phyloP scores from a whole-genome alignment of 2,888 invertebrate genomes.

The Dorcus hopei region DNA sequence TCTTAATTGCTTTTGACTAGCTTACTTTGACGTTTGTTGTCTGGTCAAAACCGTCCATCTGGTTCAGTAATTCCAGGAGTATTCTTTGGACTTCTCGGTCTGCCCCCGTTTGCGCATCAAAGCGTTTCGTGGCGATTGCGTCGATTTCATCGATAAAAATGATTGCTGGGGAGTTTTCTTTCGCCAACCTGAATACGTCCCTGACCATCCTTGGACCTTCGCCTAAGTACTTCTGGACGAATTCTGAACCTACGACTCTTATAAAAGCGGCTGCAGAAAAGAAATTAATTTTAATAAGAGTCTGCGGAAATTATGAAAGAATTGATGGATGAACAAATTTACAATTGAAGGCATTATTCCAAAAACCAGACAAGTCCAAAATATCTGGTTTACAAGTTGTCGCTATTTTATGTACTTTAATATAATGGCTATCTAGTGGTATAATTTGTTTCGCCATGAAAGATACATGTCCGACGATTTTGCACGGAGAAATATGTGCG shows the following conservation, averaged over 20 bases:
- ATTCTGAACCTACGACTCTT: slow-evolving; percentile 98
- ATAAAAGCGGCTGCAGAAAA: slow-evolving; percentile 86
- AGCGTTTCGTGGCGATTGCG: slow-evolving; percentile 97
- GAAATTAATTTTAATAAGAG: slow-evolving; percentile 19
- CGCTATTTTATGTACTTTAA: too few relatives aligned
- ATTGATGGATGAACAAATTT: neutral
- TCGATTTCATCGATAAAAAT: slow-evolving; percentile 99
- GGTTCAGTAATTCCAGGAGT: slow-evolving; percentile 92
- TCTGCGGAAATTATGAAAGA: neutral
- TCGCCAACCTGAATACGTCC: slow-evolving; percentile 97
- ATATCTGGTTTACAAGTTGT: too few relatives aligned
- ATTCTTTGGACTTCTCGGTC: slow-evolving; percentile 99
- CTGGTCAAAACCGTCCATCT: slow-evolving; percentile 99
- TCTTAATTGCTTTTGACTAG: neutral
- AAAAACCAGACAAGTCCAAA: too few relatives aligned
- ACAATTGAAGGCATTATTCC: too few relatives aligned
- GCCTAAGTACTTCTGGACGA: slow-evolving; percentile 98
- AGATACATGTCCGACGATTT: too few relatives aligned
- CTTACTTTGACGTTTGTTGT: slow-evolving; percentile 97
- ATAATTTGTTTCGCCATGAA: too few relatives aligned
- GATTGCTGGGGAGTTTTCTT: slow-evolving; percentile 98
- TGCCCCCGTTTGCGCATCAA: slow-evolving; percentile 98
- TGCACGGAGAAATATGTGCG: too few relatives aligned
- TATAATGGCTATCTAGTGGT: too few relatives aligned
- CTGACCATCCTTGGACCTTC: slow-evolving; percentile 99